Evolutionary conservation across 2,797 vertebrate species (phyloP), one percentile per base, ranked within the genome.

Genomic region (Ceyx erithaca): DNA sequence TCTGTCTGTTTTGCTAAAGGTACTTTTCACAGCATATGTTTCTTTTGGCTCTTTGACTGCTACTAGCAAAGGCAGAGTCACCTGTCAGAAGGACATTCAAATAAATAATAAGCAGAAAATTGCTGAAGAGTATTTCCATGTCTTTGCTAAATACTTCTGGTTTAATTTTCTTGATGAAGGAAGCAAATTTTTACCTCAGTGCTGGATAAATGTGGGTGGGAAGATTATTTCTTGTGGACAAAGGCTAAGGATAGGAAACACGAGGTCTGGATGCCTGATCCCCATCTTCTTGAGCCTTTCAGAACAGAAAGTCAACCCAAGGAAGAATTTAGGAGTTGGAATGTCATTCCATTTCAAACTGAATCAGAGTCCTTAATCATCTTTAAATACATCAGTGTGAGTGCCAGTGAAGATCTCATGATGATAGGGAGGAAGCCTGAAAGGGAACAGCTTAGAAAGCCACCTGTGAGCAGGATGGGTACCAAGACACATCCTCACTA

Each of bases 1-100:
- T 95, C 91, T 94, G 93, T 94, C 80, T 95, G 87, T 94, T 95
- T 96, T 92, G 58, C 68, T 92, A 84, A 86, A 95, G 87, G 84
- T 95, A 89, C 45, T 84, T 94, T 89, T 93, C 72, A 89, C 40
- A 87, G n/a, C 87, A 89, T 94, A 92, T 95, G 89, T 85, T 93
- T 89, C 73, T 87, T 95, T 88, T 90, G 94, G 80, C 80, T 93
- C 73, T 90, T 87, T 68, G 33, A 88, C 21, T 62, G 62, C 61
- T 86, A 62, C 73, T 85, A 90, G 48, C 59, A 77, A 92, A 86
- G 63, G 52, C 55, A 3, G 14, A 94, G 55, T 70, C 67, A 92
- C 70, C 82, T 45, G 79, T 78, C 31, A 73, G 82, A 78, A 92
- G 82, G 85, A 92, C 85, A 87, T 76, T 85, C 63, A 81, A 78